Evolutionary conservation across 1,140 invertebrate species (phyloP).

Genomic region (Pseudachorutes palmiensis): DNA sequence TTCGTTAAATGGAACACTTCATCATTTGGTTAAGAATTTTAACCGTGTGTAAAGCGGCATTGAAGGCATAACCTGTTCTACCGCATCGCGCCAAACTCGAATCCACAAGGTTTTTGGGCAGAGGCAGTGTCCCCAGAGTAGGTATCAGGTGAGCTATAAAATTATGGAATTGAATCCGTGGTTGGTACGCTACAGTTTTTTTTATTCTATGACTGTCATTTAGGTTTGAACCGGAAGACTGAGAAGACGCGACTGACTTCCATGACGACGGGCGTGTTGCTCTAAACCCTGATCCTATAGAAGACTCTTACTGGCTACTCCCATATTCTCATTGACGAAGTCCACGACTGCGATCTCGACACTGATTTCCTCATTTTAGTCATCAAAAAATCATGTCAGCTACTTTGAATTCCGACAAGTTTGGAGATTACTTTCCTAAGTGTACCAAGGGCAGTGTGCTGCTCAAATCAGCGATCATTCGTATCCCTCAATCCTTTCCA

Average conservation of each 20-base stretch:
- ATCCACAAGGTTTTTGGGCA: too few species aligned
- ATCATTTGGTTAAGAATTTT: too few species aligned
- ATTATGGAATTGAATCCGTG: too few species aligned
- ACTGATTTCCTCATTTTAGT: conserved; percentile 86
- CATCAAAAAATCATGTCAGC: conserved; percentile 66
- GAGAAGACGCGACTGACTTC: conserved; percentile 65
- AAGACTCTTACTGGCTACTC: conserved; percentile 58
- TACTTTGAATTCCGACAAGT: conserved; percentile 46
- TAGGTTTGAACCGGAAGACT: conserved; percentile 40
- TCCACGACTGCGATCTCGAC: conserved; percentile 90
- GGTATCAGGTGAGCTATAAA: too few species aligned
- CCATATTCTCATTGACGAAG: conserved; percentile 88
- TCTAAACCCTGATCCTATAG: conserved; percentile 55
- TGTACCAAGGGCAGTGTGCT: conserved; percentile 40
- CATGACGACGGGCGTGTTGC: conserved; percentile 66
- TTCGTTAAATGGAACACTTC: too few species aligned
- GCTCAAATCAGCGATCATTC: conserved; percentile 49
- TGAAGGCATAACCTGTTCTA: too few species aligned
- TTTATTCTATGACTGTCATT: too few species aligned
- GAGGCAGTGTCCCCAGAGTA: too few species aligned
- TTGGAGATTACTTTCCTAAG: conserved; percentile 50
- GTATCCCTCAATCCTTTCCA: conserved; percentile 41
- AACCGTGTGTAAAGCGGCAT: too few species aligned
- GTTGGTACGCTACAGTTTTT: too few species aligned
- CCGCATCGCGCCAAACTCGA: too few species aligned